Evolutionary conservation across 1,140 invertebrate genomes (phyloP), one percentile per base, ranked within the genome.

Genomic region (Thaumetopoea pityocampa): DNA sequence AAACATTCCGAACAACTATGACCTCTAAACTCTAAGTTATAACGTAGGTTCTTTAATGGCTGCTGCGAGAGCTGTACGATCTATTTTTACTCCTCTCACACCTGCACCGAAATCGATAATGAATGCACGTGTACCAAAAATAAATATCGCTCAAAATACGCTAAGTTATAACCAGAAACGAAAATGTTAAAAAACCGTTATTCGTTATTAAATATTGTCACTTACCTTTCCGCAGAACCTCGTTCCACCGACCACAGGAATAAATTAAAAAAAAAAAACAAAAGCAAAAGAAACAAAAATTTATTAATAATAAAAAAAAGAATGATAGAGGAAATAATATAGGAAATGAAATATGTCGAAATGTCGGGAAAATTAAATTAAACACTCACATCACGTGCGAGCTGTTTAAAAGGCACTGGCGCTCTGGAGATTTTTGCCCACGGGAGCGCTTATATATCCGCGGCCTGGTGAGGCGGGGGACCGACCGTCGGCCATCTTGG

Each of bases 401-500:
- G 42, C 54, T 23, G 24, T 18, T 7, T 61, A 36, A 51, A 20
- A 27, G 18, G 66, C 65, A 78, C 66, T 82, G 78, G 78, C 71
- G 48, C 78, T 79, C 74, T 82, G 71, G 29, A 6, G 43, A 24
- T 16, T 32, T 28, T 17, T 18, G 8, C 52, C 45, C 47, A 26
- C 56, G 67, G 57, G 62, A 22, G 57, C 45, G 59, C 42, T 78
- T 82, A 53, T 82, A 82, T 78, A 79, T 62, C 49, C 49, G 45
- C 50, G 20, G 52, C 11, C 41, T 53, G 49, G 59, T 60, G 19
- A 57, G 51, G 63, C 24, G 42, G 38, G 48, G 57, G 63, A 66
- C 60, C 55, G 48, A 7, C 35, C 26, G 59, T 33, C 73, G 59
- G 76, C 74, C 78, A 79, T 80, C 70, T 79, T 80, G 71, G 41